Evolutionary conservation across 1,140 invertebrate genomes (phyloP), one percentile per base, ranked within the genome.

Genomic region (Heliconius hewitsoni): DNA sequence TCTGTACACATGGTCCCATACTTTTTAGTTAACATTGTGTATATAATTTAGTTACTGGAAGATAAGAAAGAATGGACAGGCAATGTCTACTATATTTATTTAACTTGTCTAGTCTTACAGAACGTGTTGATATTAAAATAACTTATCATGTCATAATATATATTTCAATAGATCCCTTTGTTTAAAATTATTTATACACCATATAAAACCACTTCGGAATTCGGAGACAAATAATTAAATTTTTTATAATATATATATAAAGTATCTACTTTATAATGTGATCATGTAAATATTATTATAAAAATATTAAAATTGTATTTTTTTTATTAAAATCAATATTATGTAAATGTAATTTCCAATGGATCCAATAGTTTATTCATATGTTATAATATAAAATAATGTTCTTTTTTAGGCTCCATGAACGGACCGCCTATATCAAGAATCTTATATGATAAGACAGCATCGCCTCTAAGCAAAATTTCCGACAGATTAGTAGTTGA

Each of bases 401-500:
- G 27, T 46, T 57, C 23, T 46, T 74, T 93, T 92, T 19, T 86
- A 93, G 91, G 86, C 11, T 92, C 88, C 73, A 79, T 86, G 46
- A 83, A 81, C 55, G 82, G 79, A 19, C 86, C 89, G 6, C 77
- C 86, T 3, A 37, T 89, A 23, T 79, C 90, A 11, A 84, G 76
- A 71, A 70, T 70, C 19, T 52, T 82, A 66, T 83, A 42, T n/a
- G 79, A 80, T n/a, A 79, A 83, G 57, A 78, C 83, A 8, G 73
- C 39, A 9, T 90, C 87, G 1, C 90, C 92, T 0, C 81, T 93
- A 0, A 77, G 79, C 16, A 85, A 85, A 6, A 86, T 93, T 27
- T 79, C 90, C 0, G 91, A 94, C 42, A 82, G 93, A 42, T 81
- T 93, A 3, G 91, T 93, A 0, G 91, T 85, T 0, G 93, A 94